phyloP scores from a whole-genome alignment of 2,888 invertebrate species.

The Crepidodera aurea region DNA sequence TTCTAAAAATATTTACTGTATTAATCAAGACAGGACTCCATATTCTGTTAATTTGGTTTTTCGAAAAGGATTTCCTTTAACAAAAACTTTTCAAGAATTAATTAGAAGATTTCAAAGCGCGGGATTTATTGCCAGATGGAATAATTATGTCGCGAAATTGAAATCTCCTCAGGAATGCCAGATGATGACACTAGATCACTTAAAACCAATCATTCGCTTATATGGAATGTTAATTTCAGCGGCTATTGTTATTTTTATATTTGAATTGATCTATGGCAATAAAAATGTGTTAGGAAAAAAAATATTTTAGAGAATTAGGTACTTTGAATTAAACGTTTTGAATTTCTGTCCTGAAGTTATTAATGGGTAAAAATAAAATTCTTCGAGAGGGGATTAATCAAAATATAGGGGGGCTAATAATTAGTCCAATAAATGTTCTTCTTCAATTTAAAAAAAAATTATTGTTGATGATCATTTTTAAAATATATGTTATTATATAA shows the following conservation, averaged over 20 bases:
- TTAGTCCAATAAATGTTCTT: too few species aligned
- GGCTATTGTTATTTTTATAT: neutral
- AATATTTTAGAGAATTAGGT: too few species aligned
- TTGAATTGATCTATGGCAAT: neutral
- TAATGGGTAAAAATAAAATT: too few species aligned
- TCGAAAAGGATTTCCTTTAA: slow-evolving; percentile 32
- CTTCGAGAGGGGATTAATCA: too few species aligned
- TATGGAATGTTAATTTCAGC: neutral
- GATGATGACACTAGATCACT: neutral
- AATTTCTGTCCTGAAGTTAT: too few species aligned
- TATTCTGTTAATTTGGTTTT: slow-evolving; percentile 30
- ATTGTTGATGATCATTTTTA: too few species aligned
- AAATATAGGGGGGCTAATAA: too few species aligned
- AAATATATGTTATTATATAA: too few species aligned
- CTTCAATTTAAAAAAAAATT: too few species aligned
- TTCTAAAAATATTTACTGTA: slow-evolving; percentile 19
- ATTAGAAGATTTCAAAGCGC: slow-evolving; percentile 21
- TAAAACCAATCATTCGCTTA: neutral
- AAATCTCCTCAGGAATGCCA: neutral
- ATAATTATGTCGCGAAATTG: slow-evolving; percentile 5
- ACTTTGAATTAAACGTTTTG: too few species aligned
- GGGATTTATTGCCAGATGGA: slow-evolving; percentile 31
- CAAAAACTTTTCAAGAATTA: slow-evolving; percentile 19
- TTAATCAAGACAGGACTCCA: slow-evolving; percentile 14
- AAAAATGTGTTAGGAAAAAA: too few species aligned